These are phyloP conservation scores for Psilopsiagon aurifrons DNA, from an alignment of 2,113 vertebrate species.

Conservation along the genomic window DNA sequence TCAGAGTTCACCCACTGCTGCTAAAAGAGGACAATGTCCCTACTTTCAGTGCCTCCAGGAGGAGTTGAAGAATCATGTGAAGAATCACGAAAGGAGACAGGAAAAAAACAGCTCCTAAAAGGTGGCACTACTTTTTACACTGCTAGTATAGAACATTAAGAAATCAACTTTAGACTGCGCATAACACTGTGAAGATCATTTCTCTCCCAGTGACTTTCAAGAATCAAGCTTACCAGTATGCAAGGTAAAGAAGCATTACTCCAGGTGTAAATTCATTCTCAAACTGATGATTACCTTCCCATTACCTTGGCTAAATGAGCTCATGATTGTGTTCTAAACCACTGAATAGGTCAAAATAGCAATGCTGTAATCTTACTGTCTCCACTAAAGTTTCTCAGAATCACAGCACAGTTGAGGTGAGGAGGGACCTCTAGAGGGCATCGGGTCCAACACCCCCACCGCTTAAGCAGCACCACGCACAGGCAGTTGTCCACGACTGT, in stretches of 20 bases:
- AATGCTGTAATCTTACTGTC: neutral
- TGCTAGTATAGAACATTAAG: neutral
- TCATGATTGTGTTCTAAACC: neutral
- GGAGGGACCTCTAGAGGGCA: neutral
- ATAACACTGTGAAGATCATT: neutral
- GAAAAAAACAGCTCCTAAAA: neutral
- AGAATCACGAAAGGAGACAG: neutral
- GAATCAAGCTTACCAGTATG: neutral
- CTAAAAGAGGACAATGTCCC: neutral
- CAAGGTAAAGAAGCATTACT: neutral
- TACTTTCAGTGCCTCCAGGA: neutral
- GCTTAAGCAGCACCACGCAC: neutral
- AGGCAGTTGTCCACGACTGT: neutral
- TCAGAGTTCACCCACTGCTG: neutral
- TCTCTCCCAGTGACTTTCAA: neutral
- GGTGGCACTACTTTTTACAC: neutral
- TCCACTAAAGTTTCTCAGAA: neutral
- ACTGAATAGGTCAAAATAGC: neutral
- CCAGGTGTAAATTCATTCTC: neutral
- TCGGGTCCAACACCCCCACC: accelerated
- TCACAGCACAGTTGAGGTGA: neutral
- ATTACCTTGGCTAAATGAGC: neutral
- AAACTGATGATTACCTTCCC: neutral
- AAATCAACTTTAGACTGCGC: neutral
- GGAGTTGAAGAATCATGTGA: neutral